These are phyloP conservation scores for Neoitamus cyanurus DNA, from an alignment of 2,888 invertebrate species.

Conservation along the genomic window DNA sequence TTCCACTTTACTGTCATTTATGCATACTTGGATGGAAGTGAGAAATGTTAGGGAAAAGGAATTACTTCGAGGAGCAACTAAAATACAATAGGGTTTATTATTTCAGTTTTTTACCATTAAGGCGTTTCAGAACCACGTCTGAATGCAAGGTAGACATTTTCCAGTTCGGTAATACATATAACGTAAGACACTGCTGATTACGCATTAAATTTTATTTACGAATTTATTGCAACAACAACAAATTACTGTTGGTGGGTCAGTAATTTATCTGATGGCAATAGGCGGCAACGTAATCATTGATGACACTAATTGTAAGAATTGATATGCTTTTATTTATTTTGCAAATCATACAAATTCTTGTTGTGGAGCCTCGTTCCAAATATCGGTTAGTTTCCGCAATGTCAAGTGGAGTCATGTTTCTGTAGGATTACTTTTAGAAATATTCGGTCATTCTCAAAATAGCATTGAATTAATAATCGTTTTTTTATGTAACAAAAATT, in stretches of 20 bases:
- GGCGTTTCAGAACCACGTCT: not conserved
- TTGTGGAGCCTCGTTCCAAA: no score
- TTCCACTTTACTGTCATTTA: not conserved
- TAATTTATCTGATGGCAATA: not conserved
- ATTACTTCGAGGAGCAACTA: not conserved
- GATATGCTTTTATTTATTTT: no score
- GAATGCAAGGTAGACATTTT: not conserved
- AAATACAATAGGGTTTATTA: not conserved
- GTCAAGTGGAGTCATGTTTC: no score
- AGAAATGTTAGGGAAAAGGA: not conserved
- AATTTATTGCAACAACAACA: not conserved
- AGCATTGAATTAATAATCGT: no score
- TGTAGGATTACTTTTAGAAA: no score
- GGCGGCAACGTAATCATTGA: not conserved
- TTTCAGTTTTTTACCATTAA: not conserved
- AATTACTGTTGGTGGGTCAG: not conserved
- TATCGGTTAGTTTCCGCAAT: no score
- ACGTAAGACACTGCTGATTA: not conserved
- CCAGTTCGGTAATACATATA: not conserved
- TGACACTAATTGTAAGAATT: no score
- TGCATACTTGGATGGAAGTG: not conserved
- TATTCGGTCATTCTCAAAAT: no score
- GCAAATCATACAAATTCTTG: no score
- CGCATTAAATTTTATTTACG: not conserved
- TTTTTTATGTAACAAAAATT: no score